Conservation (phyloP, 2,113 vertebrate genomes). For the Pelecanoides urinatrix region DNA sequence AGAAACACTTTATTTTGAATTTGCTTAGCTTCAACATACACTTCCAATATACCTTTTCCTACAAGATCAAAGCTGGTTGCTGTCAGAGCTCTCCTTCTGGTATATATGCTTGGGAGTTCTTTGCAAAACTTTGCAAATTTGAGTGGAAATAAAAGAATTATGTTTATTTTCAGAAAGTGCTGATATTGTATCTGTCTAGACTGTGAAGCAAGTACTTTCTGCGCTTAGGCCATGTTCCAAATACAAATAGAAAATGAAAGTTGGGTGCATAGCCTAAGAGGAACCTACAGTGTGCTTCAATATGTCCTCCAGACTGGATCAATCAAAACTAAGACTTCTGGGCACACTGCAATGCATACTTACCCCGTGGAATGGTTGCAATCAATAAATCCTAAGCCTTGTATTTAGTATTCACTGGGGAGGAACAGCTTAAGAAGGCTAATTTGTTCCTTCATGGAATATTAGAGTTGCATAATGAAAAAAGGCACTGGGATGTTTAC, state of each 20-base stretch:
- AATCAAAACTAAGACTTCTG: slow-evolving; percentile 1
- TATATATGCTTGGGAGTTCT: background rate
- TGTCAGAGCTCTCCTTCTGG: background rate
- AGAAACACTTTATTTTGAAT: background rate
- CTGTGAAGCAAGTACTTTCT: background rate
- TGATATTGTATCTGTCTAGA: background rate
- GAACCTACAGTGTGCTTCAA: background rate
- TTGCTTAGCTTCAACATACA: background rate
- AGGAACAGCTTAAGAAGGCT: background rate
- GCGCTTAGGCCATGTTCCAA: background rate
- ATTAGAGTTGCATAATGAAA: background rate
- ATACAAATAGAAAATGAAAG: background rate
- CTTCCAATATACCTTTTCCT: background rate
- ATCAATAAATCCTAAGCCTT: background rate
- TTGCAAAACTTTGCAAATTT: background rate
- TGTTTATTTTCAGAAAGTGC: slow-evolving; percentile 1
- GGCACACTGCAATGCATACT: background rate
- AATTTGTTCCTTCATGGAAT: slow-evolving; percentile 15
- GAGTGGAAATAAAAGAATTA: background rate
- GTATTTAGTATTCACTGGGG: background rate
- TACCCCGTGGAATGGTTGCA: background rate
- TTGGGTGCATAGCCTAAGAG: background rate
- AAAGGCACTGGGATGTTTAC: background rate
- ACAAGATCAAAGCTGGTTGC: background rate
- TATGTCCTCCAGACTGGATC: background rate